These are phyloP conservation scores for Mamestra configurata DNA, from an alignment of 1,140 invertebrate species.

Conservation along the genomic window DNA sequence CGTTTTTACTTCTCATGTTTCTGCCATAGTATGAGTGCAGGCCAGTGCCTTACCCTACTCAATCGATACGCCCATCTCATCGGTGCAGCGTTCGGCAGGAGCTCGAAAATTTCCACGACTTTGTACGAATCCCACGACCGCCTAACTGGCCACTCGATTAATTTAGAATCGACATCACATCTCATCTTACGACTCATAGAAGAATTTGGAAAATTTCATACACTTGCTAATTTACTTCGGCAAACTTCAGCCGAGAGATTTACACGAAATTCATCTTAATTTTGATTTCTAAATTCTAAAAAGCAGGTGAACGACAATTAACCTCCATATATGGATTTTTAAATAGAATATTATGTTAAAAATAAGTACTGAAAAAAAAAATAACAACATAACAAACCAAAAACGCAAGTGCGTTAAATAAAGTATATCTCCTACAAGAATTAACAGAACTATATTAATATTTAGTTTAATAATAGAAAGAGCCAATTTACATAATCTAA, in stretches of 20 bases:
- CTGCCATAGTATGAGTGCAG: background rate
- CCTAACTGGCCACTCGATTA: constrained; percentile 25
- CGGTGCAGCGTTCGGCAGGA: background rate
- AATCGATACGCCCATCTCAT: background rate
- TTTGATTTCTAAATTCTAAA: background rate
- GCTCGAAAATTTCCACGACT: constrained; percentile 20
- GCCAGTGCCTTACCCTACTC: background rate
- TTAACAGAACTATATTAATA: constrained; percentile 28
- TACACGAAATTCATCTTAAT: background rate
- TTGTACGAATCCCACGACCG: constrained; percentile 33
- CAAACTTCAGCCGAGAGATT: background rate
- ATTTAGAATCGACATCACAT: constrained; percentile 42
- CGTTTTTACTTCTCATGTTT: background rate
- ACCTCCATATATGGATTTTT: background rate
- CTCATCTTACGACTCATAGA: background rate
- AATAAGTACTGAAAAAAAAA: constrained; percentile 13
- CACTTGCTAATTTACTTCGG: background rate
- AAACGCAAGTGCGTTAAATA: constrained; percentile 22
- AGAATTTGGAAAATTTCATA: background rate
- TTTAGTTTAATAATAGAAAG: background rate
- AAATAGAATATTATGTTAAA: constrained; percentile 13
- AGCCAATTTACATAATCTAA: constrained; percentile 26
- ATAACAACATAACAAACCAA: constrained; percentile 29
- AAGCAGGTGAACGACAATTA: background rate
- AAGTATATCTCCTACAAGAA: constrained; percentile 8